phyloP scores from a whole-genome alignment of 2,888 invertebrate genomes.

The Nomada fucata region DNA sequence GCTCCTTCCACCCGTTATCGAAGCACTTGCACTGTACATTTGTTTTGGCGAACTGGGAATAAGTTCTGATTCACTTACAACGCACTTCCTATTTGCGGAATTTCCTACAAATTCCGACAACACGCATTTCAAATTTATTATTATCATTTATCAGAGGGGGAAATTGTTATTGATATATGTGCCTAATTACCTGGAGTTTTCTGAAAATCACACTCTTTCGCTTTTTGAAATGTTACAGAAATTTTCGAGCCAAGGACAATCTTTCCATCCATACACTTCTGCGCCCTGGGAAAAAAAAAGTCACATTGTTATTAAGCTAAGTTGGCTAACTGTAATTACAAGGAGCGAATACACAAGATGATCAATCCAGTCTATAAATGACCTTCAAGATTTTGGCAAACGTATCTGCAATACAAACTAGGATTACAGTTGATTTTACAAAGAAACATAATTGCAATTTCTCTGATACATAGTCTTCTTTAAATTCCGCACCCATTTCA shows the following conservation, averaged over 20 bases:
- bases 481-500: background rate
- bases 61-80: conserved; percentile 78
- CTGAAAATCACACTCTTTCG: conserved; percentile 73
- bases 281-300: conserved; percentile 87
- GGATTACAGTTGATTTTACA: conserved; percentile 10
- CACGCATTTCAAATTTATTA: background rate
- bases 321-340: conserved; percentile 46
- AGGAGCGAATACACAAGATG: conserved; percentile 41
- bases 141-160: background rate
- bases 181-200: conserved; percentile 77
- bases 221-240: conserved; percentile 84
- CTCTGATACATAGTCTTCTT: background rate
- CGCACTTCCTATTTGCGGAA: conserved; percentile 68
- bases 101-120: conserved; percentile 56
- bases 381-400: conserved; percentile 60
- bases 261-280: conserved; percentile 93
- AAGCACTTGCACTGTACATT: conserved; percentile 81
- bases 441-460: background rate
- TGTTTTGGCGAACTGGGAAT: conserved; percentile 76
- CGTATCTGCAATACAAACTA: conserved; percentile 26
- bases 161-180: background rate
- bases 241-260: conserved; percentile 92
- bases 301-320: conserved; percentile 73
- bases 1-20: conserved; percentile 79
- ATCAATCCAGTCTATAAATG: conserved; percentile 56